Base-by-base conservation (phyloP, 2,113 vertebrate species). In the Xenus cinereus region DNA sequence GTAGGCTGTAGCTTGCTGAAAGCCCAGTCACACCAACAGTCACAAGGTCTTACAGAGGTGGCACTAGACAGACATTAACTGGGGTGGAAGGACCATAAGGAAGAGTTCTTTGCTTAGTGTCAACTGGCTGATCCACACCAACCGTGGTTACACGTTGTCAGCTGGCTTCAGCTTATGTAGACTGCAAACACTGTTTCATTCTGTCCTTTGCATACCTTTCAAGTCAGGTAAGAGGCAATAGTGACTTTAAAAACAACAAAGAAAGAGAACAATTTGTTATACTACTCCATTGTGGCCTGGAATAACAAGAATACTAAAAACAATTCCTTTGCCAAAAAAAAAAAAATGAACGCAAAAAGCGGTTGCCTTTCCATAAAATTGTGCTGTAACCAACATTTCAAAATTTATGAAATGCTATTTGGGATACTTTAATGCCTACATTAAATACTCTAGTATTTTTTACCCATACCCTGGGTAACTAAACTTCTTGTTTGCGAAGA, bases 141-240 rank as follows among this genome's bases (percentile, higher is more conserved):
- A 21, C 13, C 23, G 3, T 0, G 35, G 10, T 37, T 27, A 53
- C 19, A 48, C 1, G 3, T 0, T 0, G 4, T 51, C 53, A 67
- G 51, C 22, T 37, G n/a, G 45, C 72, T 82, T 66, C 62, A 46
- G 35, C 15, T 43, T 35, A 13, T 1, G 66, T 5, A 48, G 33
- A 19, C 20, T 11, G 17, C 56, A 71, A 91, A 78, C 9, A 7
- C 17, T 12, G 5, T 16, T 63, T 57, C 12, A 11, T 54, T 59
- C 46, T 80, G 26, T 22, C 53, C 32, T 54, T 39, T 18, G 10
- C 26, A 39, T 20, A 54, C 16, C 28, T 82, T 71, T 54, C 51
- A 62, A 32, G 41, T 20, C 63, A 90, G 63, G 63, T 66, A 48
- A 73, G 45, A 85, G 39, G 18, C 23, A 51, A 10, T 1, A 19